Percentiles rank a stretch among this genome's conserved stretches.
These are phyloP conservation scores for Aradus depressus DNA, from an alignment of 2,888 invertebrate genomes.

Conservation along the genomic window DNA sequence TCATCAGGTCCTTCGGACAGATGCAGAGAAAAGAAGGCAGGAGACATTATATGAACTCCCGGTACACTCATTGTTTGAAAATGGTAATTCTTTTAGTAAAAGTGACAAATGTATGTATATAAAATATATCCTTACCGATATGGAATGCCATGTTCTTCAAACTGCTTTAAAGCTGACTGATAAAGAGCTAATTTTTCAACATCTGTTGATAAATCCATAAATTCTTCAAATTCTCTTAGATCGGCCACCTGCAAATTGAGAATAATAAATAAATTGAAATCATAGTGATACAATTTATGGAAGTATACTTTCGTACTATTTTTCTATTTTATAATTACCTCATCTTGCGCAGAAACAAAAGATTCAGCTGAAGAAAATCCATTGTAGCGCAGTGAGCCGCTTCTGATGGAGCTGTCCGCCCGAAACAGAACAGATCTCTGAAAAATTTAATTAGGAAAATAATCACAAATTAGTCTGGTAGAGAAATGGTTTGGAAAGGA, in stretches of 20 bases:
- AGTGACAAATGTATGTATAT: not conserved
- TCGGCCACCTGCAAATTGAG: constrained; percentile 59
- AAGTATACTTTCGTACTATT: too few relatives aligned
- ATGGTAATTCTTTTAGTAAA: too few relatives aligned
- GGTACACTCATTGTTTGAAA: too few relatives aligned
- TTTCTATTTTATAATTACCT: constrained; percentile 40
- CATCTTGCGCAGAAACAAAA: constrained; percentile 90
- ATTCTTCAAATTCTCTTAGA: constrained; percentile 78
- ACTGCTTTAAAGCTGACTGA: constrained; percentile 69
- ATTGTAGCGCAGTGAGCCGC: constrained; percentile 34
- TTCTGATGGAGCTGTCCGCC: constrained; percentile 49
- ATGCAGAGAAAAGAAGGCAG: not conserved
- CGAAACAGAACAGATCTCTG: constrained; percentile 78
- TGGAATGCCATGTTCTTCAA: constrained; percentile 45
- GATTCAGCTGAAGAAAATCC: constrained; percentile 75
- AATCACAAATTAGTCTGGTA: constrained; percentile 4
- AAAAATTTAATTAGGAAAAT: constrained; percentile 17
- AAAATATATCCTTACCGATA: constrained; percentile 30
- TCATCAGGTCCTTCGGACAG: too few relatives aligned
- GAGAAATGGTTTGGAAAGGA: too few relatives aligned
- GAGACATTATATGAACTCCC: too few relatives aligned
- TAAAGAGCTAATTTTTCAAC: constrained; percentile 74
- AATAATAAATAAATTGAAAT: not conserved
- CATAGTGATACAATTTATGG: not conserved
- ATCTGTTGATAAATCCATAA: constrained; percentile 61